Evolutionary conservation across 2,888 invertebrate species (phyloP), one percentile per base, ranked within the genome.

Genomic region (Sarcophaga carnaria): DNA sequence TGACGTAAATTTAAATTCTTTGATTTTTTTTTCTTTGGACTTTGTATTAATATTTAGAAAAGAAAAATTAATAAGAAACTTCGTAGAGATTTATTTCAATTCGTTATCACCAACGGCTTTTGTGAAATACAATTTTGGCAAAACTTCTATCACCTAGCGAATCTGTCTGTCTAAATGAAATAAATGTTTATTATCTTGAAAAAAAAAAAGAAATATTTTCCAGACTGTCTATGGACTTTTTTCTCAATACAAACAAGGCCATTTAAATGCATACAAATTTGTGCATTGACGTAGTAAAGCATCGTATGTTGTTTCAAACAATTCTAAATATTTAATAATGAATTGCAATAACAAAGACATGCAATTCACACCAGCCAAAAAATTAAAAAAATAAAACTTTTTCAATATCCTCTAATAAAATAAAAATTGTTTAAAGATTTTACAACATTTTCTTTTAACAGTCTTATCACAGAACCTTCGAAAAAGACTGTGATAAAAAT

Each of bases 1-100:
- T 63, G 75, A 75, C 79, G 79, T 79, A 63, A 37, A 37, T 66
- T 72, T 27, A 17, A 60, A 17, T 25, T 14, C 2, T 64, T 14
- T 27, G n/a, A 12, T 67, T 37, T 45, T n/a, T 45, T n/a, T 63
- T 22, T 22, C n/a, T 37, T 54, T 76, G 76, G 81, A 81, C 81
- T 81, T 81, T 81, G 69, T n/a, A 49, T 59, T 25, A 37, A 22
- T 47, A 20, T 20, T 14, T 69, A n/a, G 47, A 54, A 54, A 22
- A 22, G 22, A n/a, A 49, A 27, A 47, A 25, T 78, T 5, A 25
- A 25, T 67, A 59, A 2, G 37, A 54, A 12, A n/a, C 59, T 25
- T 5, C 4, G 12, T 6, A 45, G 22, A 10, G 3, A 69, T 69
- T 20, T 47, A 6, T 63, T 27, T 64, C 22, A 47, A 2, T 59